Base-by-base conservation (phyloP, 2,888 invertebrate species). In the Mesorhabditis sp. region DNA sequence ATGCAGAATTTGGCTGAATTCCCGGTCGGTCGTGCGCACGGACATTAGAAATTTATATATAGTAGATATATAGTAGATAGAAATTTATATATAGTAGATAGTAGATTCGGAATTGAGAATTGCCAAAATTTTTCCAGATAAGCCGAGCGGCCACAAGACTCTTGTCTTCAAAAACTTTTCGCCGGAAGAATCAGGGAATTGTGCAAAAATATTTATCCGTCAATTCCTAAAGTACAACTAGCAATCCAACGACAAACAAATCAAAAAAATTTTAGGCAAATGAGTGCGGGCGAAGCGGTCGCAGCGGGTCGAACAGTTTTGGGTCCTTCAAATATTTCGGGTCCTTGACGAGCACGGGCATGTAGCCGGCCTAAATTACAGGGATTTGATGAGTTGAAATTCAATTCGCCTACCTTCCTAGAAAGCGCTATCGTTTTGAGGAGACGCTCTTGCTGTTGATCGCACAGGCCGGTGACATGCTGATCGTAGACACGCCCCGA, bases 391-490 rank as follows among this genome's bases (percentile, higher is more conserved):
- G 83, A 73, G 42, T 76, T 73, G 65, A 73, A 64, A 50, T 76
- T 62, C 45, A 70, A 64, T 7, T 64, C 70, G 62, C 28, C 65
- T 71, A 41, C 70, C 66, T 15, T 70, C 64, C 66, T 43, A 6
- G 3, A 44, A 43, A 72, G 71, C 45, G 75, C 67, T 45, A 75
- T 75, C 5, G 73, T 71, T 43, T 73, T 70, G 4, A 73, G 50
- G 7, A 78, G 72, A 63, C 76, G 77, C 28, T 81, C 73, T 64
- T 84, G 81, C 67, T 84, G 84, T 44, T 76, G 76, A 45, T 79
- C 77, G 72, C 97, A 98, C 63, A 98, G 89, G 0, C 97, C 94
- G 4, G 97, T 98, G 62, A 97, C 92, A 82, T 96, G 93, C 69
- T 92, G 90, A 0, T 93, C 93, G 86, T 95, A 97, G 74, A 95